Conservation (phyloP, 2,113 vertebrate species). For the Crotalus horridus region DNA sequence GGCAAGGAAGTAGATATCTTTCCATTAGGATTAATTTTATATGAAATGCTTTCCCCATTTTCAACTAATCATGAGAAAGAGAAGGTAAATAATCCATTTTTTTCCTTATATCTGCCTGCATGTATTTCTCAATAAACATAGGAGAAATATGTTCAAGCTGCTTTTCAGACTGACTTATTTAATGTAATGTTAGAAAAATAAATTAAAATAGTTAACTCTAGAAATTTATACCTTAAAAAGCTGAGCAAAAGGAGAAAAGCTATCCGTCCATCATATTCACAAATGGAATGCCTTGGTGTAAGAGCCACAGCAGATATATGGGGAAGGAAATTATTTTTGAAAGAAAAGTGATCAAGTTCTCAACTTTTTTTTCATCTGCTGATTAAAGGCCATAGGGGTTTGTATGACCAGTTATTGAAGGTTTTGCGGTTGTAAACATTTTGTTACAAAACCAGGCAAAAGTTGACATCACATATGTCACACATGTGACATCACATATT, state of each 20-base stretch:
- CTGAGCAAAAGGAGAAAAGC: background rate
- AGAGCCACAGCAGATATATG: background rate
- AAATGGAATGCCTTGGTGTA: background rate
- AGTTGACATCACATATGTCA: background rate
- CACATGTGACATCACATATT: background rate
- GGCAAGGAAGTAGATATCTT: slow-evolving; percentile 84
- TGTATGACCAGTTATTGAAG: too few species aligned
- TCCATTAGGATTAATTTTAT: slow-evolving; percentile 83
- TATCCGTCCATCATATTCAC: background rate
- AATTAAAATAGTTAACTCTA: background rate
- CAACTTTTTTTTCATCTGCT: background rate
- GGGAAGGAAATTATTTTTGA: background rate
- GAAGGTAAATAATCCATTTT: slow-evolving; percentile 43
- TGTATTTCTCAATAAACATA: background rate
- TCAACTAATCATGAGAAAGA: fast-evolving
- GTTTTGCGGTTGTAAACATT: background rate
- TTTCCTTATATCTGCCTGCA: background rate
- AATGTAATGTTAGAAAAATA: background rate
- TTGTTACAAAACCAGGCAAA: background rate
- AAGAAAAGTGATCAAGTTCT: background rate
- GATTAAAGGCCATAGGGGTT: background rate
- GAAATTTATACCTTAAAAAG: background rate
- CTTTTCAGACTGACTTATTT: background rate
- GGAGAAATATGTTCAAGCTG: background rate
- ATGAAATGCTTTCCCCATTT: slow-evolving; percentile 72